Evolutionary conservation across 2,797 vertebrate species (phyloP), one percentile per base, ranked within the genome.

Genomic region (Antrozous pallidus): DNA sequence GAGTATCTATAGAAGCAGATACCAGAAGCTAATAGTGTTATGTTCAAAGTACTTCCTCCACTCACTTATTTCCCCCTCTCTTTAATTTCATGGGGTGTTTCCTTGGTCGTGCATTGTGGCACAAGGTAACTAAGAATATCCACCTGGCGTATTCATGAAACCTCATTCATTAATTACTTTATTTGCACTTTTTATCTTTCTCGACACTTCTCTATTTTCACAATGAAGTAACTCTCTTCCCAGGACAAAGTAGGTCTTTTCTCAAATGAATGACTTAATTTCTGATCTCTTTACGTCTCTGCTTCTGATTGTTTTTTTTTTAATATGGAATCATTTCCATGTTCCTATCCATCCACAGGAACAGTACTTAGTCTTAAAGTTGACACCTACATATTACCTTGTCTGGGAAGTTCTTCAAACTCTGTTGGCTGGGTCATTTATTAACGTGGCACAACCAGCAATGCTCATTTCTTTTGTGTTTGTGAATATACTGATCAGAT

Each of bases 51-150:
- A 28, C 22, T 80, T 77, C 69, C 47, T 92, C 78, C 33, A 82
- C 36, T 45, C 56, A 40, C 93, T 94, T 92, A 54, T 87, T 83
- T 67, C 81, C 33, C 24, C 82, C 65, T 84, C 20, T 82, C 73
- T 94, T 56, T 89, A 92, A 94, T 96, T 95, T 96, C 89, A 94
- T 81, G 89, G 61, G 91, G 49, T 75, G 31, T 93, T 86, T 81
- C 73, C 69, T 91, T 88, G 91, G 90, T 94, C 75, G 93, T 91
- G 36, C 86, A 40, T 79, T 94, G 31, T 77, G 92, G 91, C 73
- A 24, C 71, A 84, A 91, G 61, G 69, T 95, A 95, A 86, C 81
- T 47, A 33, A 82, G 73, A 91, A 24, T 26, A 40, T 47, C 80
- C 63, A 22, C 24, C 58, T 51, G 58, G 81, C 26, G 11, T 61